Evolutionary conservation across 2,888 invertebrate species (phyloP), one percentile per base, ranked within the genome.

Genomic region (Pristionchus maxplancki): DNA sequence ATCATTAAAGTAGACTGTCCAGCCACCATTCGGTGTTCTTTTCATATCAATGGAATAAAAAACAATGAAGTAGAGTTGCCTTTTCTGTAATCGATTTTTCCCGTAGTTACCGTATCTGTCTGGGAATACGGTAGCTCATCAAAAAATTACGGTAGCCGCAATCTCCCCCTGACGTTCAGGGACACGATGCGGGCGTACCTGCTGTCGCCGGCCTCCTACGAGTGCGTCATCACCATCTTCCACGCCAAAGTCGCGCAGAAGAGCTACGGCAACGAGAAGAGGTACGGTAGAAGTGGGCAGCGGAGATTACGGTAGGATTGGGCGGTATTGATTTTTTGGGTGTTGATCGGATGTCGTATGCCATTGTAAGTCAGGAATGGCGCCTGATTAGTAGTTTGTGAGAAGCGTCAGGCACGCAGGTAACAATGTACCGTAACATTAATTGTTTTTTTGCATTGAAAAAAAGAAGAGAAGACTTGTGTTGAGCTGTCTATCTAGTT

Each of bases 171-270:
- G 74, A 89, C 15, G 44, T 90, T 78, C 85, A 90, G 97, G 89
- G 98, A 98, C 93, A 97, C 97, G 64, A 99, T 99, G 99, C 97
- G 97, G 95, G 97, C 97, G 89, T 99, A 99, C 95, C 96, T 99
- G 93, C 53, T 88, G 53, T 91, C 92, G 64, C 95, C 95, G 64
- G 89, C 91, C 44, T 87, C 90, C 13, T 91, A 88, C 88, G 94
- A 94, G 64, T 98, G 98, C 97, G 97, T 97, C 37, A 97, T 99
- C 89, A 98, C 98, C 87, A 98, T 99, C 93, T 96, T 99, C 89
- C 99, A 99, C 95, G 99, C 99, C 83, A 99, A 99, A 96, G 99
- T 99, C 84, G 99, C 99, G 53, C 99, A 99, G 95, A 99, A 99
- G 95, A 99, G 98, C 0, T 99, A 99, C 95, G 99, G 99, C 91